phyloP scores from a whole-genome alignment of 2,888 invertebrate species.

The Leucophenga maculata region DNA sequence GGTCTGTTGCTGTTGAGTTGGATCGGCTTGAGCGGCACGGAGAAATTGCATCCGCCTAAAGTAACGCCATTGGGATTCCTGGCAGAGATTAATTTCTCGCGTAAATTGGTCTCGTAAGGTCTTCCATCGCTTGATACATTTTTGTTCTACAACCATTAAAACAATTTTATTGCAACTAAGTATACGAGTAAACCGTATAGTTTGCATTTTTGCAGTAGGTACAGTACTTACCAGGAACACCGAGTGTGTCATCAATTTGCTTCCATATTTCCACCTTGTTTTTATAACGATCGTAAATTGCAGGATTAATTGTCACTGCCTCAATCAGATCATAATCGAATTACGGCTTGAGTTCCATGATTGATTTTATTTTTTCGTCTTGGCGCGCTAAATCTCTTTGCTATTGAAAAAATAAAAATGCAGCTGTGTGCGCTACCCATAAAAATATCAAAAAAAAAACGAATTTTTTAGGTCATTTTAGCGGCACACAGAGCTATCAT shows the following conservation, averaged over 20 bases:
- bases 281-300: conserved; percentile 69
- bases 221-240: conserved; percentile 69
- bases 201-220: too few relatives aligned
- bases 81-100: conserved; percentile 68
- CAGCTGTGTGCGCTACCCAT: too few relatives aligned
- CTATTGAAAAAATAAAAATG: too few relatives aligned
- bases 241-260: conserved; percentile 68
- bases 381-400: too few relatives aligned
- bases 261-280: conserved; percentile 70
- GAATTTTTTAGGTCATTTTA: too few relatives aligned
- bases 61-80: conserved; percentile 69
- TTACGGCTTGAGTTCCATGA: conserved; percentile 68
- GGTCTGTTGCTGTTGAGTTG: conserved; percentile 65
- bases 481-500: too few relatives aligned
- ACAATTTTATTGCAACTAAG: too few relatives aligned
- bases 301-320: conserved; percentile 69
- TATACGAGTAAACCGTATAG: too few relatives aligned
- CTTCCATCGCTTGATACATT: conserved; percentile 69
- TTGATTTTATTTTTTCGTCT: too few relatives aligned
- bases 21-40: conserved; percentile 63
- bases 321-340: conserved; percentile 68
- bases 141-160: conserved; percentile 58
- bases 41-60: conserved; percentile 69
- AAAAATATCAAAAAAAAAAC: too few relatives aligned
- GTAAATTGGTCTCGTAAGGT: conserved; percentile 69